Percentiles rank a stretch among this genome's conserved stretches.
These are phyloP conservation scores for Leuciscus waleckii DNA, from an alignment of 2,797 vertebrate species.

Conservation along the genomic window DNA sequence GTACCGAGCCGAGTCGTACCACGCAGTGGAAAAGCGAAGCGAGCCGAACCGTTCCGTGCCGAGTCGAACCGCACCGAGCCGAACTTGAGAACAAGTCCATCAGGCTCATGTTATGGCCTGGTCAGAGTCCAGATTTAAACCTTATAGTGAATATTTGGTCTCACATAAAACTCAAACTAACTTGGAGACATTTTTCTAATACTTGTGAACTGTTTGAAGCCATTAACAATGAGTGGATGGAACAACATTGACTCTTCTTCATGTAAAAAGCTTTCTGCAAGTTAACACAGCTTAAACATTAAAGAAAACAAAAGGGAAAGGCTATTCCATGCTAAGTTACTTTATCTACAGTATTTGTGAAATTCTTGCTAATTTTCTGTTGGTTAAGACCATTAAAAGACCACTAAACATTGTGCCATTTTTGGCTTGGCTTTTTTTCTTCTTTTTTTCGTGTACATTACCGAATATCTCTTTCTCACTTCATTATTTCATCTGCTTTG, in stretches of 20 bases:
- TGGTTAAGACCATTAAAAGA: background rate
- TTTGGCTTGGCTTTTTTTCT: background rate
- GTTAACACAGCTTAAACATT: background rate
- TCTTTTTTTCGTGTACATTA: background rate
- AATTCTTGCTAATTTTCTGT: background rate
- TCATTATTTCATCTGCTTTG: conserved; percentile 3
- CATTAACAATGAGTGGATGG: background rate
- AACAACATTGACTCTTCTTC: background rate
- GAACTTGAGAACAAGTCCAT: background rate
- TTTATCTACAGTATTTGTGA: background rate
- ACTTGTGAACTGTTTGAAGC: background rate
- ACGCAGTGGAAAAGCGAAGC: too few species aligned
- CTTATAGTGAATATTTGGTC: background rate
- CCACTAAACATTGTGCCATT: background rate
- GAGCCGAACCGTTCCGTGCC: too few species aligned
- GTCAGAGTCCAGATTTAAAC: background rate
- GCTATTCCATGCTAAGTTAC: background rate
- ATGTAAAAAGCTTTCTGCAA: background rate
- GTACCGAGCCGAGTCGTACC: too few species aligned
- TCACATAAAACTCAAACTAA: background rate
- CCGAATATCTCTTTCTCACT: background rate
- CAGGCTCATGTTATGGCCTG: background rate
- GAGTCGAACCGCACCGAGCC: too few species aligned
- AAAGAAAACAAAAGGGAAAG: background rate
- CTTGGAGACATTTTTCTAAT: background rate